These are phyloP conservation scores for Lycocorax pyrrhopterus DNA, from an alignment of 2,113 vertebrate species.

Conservation along the genomic window DNA sequence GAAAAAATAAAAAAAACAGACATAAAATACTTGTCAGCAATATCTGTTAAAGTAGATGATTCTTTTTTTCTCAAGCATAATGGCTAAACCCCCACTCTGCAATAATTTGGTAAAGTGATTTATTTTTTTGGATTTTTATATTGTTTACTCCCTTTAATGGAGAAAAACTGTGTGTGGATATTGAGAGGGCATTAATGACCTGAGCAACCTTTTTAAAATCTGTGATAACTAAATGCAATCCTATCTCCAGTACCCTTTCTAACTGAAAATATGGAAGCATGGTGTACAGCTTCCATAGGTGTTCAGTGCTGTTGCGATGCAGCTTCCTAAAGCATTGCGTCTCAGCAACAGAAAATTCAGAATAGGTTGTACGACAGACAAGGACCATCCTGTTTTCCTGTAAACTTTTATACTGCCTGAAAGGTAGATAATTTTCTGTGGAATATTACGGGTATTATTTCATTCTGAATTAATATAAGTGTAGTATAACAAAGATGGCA, in stretches of 20 bases:
- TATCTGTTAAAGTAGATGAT: fast-evolving
- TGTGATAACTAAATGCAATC: neutral
- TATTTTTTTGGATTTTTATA: neutral
- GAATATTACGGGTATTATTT: neutral
- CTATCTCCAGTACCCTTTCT: neutral
- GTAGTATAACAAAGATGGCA: neutral
- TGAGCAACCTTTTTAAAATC: neutral
- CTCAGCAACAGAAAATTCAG: neutral
- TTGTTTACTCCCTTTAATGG: neutral
- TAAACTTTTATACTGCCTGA: neutral
- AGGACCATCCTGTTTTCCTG: neutral
- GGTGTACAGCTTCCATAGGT: neutral
- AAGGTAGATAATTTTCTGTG: neutral
- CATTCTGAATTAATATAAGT: neutral
- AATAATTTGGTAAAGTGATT: neutral
- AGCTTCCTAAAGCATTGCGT: neutral
- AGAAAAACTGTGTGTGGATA: neutral
- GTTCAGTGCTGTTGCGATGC: neutral
- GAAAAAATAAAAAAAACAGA: neutral
- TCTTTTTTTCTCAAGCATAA: neutral
- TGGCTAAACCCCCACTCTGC: neutral
- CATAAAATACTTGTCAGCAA: neutral
- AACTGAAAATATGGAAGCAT: neutral
- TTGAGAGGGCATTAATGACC: neutral
- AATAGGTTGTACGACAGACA: neutral